Conservation (phyloP, 1,140 invertebrate genomes). For the Choristoneura fumiferana region DNA sequence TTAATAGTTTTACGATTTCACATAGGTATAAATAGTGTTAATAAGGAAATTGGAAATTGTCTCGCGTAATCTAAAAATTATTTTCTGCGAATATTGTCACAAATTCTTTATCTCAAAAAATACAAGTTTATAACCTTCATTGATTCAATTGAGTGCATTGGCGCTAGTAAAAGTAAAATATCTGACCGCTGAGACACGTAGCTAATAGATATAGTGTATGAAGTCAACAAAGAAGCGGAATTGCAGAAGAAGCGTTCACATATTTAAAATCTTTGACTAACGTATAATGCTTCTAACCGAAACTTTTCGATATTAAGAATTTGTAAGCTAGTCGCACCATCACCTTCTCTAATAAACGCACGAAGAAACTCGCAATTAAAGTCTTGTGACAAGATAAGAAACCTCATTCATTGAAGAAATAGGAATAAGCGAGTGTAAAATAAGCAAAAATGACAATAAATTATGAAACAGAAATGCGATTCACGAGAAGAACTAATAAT, state of each 20-base stretch:
- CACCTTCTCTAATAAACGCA: conserved; percentile 51
- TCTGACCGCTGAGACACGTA: conserved; percentile 13
- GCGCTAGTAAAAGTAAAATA: conserved; percentile 8
- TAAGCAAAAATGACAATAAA: conserved; percentile 52
- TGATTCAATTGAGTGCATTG: too few species aligned
- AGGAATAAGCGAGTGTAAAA: conserved; percentile 69
- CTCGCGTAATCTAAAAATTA: conserved; percentile 37
- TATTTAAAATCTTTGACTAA: neutral
- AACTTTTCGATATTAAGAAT: too few species aligned
- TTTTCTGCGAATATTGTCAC: too few species aligned
- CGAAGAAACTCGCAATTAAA: conserved; percentile 57
- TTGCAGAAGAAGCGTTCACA: neutral
- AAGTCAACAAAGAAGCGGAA: too few species aligned
- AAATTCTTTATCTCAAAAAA: too few species aligned
- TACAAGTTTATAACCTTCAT: too few species aligned
- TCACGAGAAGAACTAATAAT: conserved; percentile 47
- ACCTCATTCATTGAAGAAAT: conserved; percentile 54
- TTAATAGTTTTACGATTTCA: conserved; percentile 52
- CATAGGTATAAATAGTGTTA: conserved; percentile 65
- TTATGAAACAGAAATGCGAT: conserved; percentile 58
- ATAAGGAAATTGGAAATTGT: conserved; percentile 67
- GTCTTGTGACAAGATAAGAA: conserved; percentile 50
- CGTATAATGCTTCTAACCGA: neutral
- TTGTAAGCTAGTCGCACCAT: too few species aligned
- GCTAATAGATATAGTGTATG: neutral